Evolutionary conservation across 2,888 invertebrate species (phyloP), one percentile per base, ranked within the genome.

Genomic region (Melieria picta): DNA sequence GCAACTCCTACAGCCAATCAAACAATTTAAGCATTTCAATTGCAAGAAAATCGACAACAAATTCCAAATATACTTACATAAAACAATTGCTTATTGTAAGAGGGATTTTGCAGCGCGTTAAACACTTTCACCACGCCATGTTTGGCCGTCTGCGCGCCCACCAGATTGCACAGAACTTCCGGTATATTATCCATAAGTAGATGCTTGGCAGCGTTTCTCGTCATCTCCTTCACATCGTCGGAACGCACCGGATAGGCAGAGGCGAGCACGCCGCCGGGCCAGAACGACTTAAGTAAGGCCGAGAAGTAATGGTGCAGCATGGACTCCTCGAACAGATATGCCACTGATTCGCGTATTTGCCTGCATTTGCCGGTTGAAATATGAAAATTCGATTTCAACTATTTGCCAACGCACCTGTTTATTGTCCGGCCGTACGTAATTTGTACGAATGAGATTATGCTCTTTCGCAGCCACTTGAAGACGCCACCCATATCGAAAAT

Each of bases 341-440:
- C 90, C 65, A 96, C 92, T 0, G 94, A 94, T 81, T 96, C 96
- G 77, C 94, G 90, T 67, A 96, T 93, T 90, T 96, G 96, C 77
- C 95, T 93, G 84, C 43, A 86, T 56, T 11, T 57, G 16, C 9
- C 58, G 16, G n/a, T 5, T 5, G 30, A n/a, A 7, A 65, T 48
- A 3, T 30, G 30, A 30, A 30, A 30, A 52, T 52, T 5, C n/a
- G 5, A n/a, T 52, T 0, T 43, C 3, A 11, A 7, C 7, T 46
- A 61, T 60, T 57, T 48, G 43, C 4, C 58, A 47, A 43, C 60
- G 66, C 87, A 93, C 91, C 93, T 91, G 84, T 96, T 97, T 61
- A 97, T 97, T 71, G 95, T 96, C 74, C 95, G 89, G n/a, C 96
- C 96, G 83, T 95, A 96, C 0, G 95, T 94, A 72, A 95, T 93